phyloP scores from a whole-genome alignment of 1,140 invertebrate genomes.

The Geopemphigus sp. region DNA sequence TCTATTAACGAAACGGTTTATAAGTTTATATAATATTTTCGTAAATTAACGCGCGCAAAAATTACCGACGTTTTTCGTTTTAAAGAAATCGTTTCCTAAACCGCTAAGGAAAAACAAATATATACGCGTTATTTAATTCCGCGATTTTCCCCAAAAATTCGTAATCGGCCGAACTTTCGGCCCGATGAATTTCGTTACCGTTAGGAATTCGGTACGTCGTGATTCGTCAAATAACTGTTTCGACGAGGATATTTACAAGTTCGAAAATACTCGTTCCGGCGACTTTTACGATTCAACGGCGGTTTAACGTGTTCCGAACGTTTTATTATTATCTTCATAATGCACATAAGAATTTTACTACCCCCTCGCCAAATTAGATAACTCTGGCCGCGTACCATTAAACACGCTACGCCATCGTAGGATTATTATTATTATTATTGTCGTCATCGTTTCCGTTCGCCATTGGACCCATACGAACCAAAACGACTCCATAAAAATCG shows the following conservation, averaged over 20 bases:
- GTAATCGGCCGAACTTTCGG: neutral
- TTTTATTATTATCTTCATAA: slow-evolving; percentile 42
- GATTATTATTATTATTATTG: too few relatives aligned
- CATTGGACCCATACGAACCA: neutral
- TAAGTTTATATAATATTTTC: too few relatives aligned
- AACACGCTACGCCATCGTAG: neutral
- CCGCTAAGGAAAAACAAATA: too few relatives aligned
- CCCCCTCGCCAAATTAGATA: slow-evolving; percentile 35
- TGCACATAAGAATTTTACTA: slow-evolving; percentile 17
- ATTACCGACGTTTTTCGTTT: too few relatives aligned
- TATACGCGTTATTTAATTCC: too few relatives aligned
- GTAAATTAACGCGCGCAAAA: too few relatives aligned
- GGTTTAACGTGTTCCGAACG: slow-evolving; percentile 31
- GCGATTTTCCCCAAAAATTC: too few relatives aligned
- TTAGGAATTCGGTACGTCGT: neutral
- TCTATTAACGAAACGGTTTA: too few relatives aligned
- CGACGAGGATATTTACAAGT: neutral
- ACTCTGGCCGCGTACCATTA: neutral
- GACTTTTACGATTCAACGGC: slow-evolving; percentile 9
- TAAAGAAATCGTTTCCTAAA: too few relatives aligned
- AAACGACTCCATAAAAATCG: neutral
- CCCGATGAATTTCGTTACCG: neutral
- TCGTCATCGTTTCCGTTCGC: neutral
- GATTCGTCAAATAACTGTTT: slow-evolving; percentile 10
- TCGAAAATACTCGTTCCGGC: slow-evolving; percentile 18